A percentile compares a stretch with the other conserved stretches of the same genome.
Evolutionary conservation across 2,888 invertebrate genomes (phyloP).

Genomic region (Netelia inedita): DNA sequence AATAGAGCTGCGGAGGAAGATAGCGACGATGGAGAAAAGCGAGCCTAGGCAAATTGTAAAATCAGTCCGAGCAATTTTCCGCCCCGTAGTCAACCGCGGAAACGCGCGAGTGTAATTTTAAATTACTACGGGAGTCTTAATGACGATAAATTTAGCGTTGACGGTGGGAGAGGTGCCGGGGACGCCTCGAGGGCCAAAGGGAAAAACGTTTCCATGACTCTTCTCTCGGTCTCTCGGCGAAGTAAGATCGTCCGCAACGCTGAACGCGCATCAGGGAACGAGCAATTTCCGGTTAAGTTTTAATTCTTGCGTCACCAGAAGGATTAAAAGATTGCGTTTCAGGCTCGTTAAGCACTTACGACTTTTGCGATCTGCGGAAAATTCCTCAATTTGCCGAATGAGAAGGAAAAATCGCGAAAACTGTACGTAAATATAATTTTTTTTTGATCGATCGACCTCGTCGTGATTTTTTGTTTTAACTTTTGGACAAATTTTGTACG

Average conservation of each 20-base stretch:
- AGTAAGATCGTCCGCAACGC: constrained; percentile 30
- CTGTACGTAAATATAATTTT: not conserved
- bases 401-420: not conserved
- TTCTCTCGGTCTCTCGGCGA: constrained; percentile 25
- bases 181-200: constrained; percentile 38
- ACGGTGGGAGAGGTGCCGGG: constrained; percentile 46
- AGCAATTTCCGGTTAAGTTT: constrained; percentile 66
- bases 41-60: constrained; percentile 40
- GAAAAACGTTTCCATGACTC: constrained; percentile 28
- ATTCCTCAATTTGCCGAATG: not conserved
- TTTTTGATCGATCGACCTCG: not conserved
- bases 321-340: constrained; percentile 18
- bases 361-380: not conserved
- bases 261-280: constrained; percentile 49
- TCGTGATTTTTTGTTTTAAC: not conserved
- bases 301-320: constrained; percentile 45
- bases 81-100: constrained; percentile 43
- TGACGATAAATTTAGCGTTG: constrained; percentile 68
- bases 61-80: constrained; percentile 59
- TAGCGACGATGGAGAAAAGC: constrained; percentile 22
- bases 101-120: constrained; percentile 64
- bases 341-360: not conserved
- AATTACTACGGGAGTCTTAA: constrained; percentile 68
- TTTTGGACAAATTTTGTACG: too few relatives aligned
- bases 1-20: not conserved